Conservation (phyloP, 1,140 invertebrate genomes). For the Apis cerana region DNA sequence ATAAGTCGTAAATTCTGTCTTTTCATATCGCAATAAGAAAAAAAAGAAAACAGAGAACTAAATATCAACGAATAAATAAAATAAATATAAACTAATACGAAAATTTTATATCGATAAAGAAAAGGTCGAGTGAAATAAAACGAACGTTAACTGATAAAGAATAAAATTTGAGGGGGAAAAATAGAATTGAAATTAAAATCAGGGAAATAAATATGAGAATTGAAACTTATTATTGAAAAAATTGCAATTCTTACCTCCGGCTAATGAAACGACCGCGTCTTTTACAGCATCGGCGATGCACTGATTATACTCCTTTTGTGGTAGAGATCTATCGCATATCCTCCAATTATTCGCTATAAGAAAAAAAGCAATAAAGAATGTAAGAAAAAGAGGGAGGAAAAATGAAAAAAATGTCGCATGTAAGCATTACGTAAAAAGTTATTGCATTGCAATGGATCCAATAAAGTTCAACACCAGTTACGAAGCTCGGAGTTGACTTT, state of each 20-base stretch:
- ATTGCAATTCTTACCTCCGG: slow-evolving; percentile 56
- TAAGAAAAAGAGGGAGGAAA: neutral
- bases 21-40: too few relatives aligned
- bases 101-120: too few relatives aligned
- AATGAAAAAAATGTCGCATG: slow-evolving; percentile 14
- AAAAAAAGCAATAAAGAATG: slow-evolving; percentile 21
- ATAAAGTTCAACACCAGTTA: slow-evolving; percentile 39
- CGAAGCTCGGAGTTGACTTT: slow-evolving; percentile 58
- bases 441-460: slow-evolving; percentile 47
- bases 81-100: too few relatives aligned
- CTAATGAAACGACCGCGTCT: slow-evolving; percentile 58
- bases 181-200: too few relatives aligned
- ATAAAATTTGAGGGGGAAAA: too few relatives aligned
- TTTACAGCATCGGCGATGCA: slow-evolving; percentile 55
- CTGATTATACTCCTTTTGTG: slow-evolving; percentile 48
- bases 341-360: slow-evolving; percentile 65
- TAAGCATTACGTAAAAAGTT: slow-evolving; percentile 45
- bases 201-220: too few relatives aligned
- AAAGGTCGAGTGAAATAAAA: too few relatives aligned
- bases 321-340: slow-evolving; percentile 54
- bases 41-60: too few relatives aligned
- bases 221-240: neutral
- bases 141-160: too few relatives aligned
- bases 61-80: too few relatives aligned
- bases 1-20: too few relatives aligned